Percentiles rank a stretch among this genome's conserved stretches.
phyloP scores from a whole-genome alignment of 2,888 invertebrate species.

The Caenorhabditis drosophilae region DNA sequence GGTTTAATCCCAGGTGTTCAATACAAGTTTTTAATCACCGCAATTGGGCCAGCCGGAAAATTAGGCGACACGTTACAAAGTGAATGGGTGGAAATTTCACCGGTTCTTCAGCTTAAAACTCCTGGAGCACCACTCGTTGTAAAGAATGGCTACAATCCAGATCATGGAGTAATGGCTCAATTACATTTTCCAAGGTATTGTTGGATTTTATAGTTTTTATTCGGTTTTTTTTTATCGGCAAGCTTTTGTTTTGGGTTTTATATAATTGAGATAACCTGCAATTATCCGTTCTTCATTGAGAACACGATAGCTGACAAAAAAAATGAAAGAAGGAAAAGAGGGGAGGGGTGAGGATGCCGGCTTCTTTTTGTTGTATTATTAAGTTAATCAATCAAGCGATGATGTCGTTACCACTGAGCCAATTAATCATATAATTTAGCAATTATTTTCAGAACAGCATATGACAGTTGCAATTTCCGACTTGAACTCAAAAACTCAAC shows the following conservation, averaged over 20 bases:
- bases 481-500: conserved; percentile 43
- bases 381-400: too few species aligned
- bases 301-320: too few species aligned
- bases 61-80: conserved; percentile 56
- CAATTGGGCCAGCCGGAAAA: conserved; percentile 58
- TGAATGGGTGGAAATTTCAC: conserved; percentile 57
- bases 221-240: background rate
- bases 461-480: conserved; percentile 47
- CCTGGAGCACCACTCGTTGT: conserved; percentile 43
- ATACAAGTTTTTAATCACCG: conserved; percentile 62
- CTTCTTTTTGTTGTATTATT: too few species aligned
- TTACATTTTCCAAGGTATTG: conserved; percentile 48
- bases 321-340: too few species aligned
- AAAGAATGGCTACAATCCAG: conserved; percentile 57
- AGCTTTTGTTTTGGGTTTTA: too few species aligned
- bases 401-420: too few species aligned
- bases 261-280: too few species aligned
- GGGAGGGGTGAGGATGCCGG: background rate
- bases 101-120: conserved; percentile 12
- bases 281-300: too few species aligned
- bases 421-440: conserved; percentile 1
- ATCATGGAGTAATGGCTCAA: conserved; percentile 56
- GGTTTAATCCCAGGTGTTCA: conserved; percentile 64
- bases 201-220: conserved; percentile 6
- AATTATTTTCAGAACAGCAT: conserved; percentile 30